Conservation (phyloP, 1,140 invertebrate species). For the Coptotermes formosanus region DNA sequence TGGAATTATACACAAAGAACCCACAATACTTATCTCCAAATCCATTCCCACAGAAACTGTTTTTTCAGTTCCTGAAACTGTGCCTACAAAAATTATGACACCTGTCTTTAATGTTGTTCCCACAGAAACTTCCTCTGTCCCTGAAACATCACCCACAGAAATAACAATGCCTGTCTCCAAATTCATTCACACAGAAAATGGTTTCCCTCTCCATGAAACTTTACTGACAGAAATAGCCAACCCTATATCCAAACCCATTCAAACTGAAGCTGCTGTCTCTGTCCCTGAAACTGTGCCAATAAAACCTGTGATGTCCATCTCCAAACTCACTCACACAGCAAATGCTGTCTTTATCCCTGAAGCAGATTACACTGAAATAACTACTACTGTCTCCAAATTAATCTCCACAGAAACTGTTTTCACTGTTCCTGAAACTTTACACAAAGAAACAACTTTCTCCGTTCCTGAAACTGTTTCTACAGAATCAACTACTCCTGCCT, state of each 20-base stretch:
- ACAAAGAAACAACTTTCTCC: not conserved
- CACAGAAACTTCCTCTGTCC: not conserved
- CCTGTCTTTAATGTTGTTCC: not conserved
- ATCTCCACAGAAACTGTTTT: not conserved
- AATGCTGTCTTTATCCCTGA: not conserved
- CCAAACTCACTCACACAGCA: too few relatives aligned
- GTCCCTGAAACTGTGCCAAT: not conserved
- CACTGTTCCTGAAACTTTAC: not conserved
- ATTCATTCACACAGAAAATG: not conserved
- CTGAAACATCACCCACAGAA: not conserved
- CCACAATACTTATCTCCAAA: not conserved
- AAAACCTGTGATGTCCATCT: not conserved
- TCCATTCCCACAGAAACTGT: not conserved
- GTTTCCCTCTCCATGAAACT: not conserved
- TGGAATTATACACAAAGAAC: not conserved
- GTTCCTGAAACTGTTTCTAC: not conserved
- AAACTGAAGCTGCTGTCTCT: too few relatives aligned
- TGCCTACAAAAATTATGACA: not conserved
- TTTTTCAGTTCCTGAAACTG: not conserved
- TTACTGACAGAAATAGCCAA: too few relatives aligned
- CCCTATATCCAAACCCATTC: too few relatives aligned
- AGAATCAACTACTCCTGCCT: not conserved
- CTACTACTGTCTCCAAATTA: not conserved
- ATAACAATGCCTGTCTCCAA: too few relatives aligned
- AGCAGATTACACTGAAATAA: not conserved